A percentile compares a stretch with the other conserved stretches of the same genome.
phyloP scores from a whole-genome alignment of 2,888 invertebrate species.

The Orchesella flavescens region DNA sequence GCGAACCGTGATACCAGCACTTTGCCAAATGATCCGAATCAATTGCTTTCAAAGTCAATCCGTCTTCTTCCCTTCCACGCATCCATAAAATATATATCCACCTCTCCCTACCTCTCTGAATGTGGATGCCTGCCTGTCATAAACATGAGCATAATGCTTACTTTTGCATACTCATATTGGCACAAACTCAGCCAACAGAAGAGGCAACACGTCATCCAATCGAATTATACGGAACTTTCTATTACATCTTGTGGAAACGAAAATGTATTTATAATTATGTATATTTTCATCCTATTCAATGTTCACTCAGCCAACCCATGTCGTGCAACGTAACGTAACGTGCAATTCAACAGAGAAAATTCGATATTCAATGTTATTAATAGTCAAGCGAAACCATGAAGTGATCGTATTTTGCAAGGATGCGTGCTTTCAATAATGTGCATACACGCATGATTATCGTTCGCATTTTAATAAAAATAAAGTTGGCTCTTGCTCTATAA shows the following conservation, averaged over 20 bases:
- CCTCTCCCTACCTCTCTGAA: slow-evolving; percentile 20
- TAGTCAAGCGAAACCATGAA: background rate
- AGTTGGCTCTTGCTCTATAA: slow-evolving; percentile 30
- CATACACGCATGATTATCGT: slow-evolving; percentile 16
- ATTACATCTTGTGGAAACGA: no score
- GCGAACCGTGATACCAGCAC: slow-evolving; percentile 54
- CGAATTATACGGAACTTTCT: background rate
- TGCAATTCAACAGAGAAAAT: background rate
- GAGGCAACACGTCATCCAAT: slow-evolving; percentile 21
- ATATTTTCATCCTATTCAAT: no score
- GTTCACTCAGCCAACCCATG: no score
- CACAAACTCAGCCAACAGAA: background rate
- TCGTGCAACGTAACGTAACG: no score
- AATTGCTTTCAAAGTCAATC: slow-evolving; percentile 63
- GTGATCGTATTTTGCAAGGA: background rate
- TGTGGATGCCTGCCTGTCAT: slow-evolving; percentile 5
- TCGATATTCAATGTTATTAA: background rate
- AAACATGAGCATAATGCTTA: slow-evolving; percentile 28
- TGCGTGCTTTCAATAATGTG: no score
- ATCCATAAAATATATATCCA: slow-evolving; percentile 55
- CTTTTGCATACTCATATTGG: slow-evolving; percentile 5
- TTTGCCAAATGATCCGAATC: slow-evolving; percentile 66
- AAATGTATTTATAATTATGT: no score
- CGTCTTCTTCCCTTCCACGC: slow-evolving; percentile 53
- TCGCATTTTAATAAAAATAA: slow-evolving; percentile 42